A percentile compares a stretch with the other conserved stretches of the same genome.
Conservation (phyloP, 2,888 invertebrate species). For the Drosophila neotestacea region DNA sequence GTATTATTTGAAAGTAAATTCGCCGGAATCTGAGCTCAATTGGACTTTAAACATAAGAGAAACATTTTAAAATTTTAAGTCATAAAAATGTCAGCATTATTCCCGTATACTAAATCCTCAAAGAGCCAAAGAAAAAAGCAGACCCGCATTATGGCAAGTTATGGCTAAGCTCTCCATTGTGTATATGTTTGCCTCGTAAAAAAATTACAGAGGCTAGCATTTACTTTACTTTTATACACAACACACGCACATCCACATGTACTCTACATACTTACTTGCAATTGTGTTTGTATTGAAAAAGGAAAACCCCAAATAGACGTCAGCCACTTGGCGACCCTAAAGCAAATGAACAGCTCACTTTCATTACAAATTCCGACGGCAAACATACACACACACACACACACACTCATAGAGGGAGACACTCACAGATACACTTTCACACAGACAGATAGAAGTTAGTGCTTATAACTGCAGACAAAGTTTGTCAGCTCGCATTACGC, state of each 20-base stretch:
- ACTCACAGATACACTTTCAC: slow-evolving; percentile 17
- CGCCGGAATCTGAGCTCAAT: not conserved
- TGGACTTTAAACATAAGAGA: slow-evolving; percentile 45
- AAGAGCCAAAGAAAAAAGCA: slow-evolving; percentile 9
- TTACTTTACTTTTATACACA: slow-evolving; percentile 37
- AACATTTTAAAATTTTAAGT: slow-evolving; percentile 54
- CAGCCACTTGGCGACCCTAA: slow-evolving; percentile 76
- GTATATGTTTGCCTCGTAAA: slow-evolving; percentile 33
- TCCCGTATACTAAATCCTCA: slow-evolving; percentile 18
- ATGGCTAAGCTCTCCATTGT: slow-evolving; percentile 43
- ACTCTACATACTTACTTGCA: slow-evolving; percentile 2
- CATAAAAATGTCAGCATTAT: slow-evolving; percentile 58
- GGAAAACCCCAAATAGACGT: slow-evolving; percentile 51
- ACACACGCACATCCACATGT: slow-evolving; percentile 11
- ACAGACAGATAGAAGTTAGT: slow-evolving; percentile 28
- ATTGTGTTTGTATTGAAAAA: slow-evolving; percentile 17
- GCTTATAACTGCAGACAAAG: slow-evolving; percentile 68
- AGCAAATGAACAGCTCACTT: slow-evolving; percentile 80
- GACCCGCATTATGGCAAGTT: slow-evolving; percentile 61
- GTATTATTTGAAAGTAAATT: not conserved
- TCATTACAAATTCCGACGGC: slow-evolving; percentile 77
- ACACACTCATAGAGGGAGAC: slow-evolving; percentile 47
- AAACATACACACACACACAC: slow-evolving; percentile 61
- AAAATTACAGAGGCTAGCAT: slow-evolving; percentile 30
- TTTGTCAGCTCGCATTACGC: slow-evolving; percentile 75